A percentile compares a stretch with the other conserved stretches of the same genome.
Evolutionary conservation across 2,888 invertebrate genomes (phyloP).

Genomic region (Azorinus chamasolen): DNA sequence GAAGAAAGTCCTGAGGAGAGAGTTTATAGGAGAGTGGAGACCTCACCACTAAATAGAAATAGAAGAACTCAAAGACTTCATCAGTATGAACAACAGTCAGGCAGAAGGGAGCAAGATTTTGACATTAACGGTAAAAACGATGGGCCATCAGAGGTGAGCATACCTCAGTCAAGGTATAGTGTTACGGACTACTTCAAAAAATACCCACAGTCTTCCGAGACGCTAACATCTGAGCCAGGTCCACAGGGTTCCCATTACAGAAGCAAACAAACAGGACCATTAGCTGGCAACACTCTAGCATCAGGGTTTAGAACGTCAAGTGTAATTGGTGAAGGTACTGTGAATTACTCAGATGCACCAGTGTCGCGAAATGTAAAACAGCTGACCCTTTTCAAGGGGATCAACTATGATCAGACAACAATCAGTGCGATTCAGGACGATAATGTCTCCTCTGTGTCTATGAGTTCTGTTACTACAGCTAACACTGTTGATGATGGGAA

Average conservation of each 20-base stretch:
- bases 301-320: slow-evolving; percentile 44
- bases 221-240: slow-evolving; percentile 14
- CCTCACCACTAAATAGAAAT: slow-evolving; percentile 1
- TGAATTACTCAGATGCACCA: slow-evolving; percentile 19
- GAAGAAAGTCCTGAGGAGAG: slow-evolving; percentile 1
- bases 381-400: slow-evolving; percentile 45
- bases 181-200: slow-evolving; percentile 81
- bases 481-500: slow-evolving; percentile 76
- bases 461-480: slow-evolving; percentile 65
- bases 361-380: slow-evolving; percentile 31
- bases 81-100: neutral
- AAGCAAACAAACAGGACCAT: neutral
- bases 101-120: neutral
- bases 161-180: slow-evolving; percentile 75
- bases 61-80: neutral
- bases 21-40: slow-evolving; percentile 6
- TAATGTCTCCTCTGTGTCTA: slow-evolving; percentile 69
- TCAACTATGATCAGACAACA: slow-evolving; percentile 71
- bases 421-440: slow-evolving; percentile 79
- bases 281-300: neutral
- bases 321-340: slow-evolving; percentile 52
- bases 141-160: slow-evolving; percentile 52
- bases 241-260: slow-evolving; percentile 8
- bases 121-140: no score
- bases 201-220: slow-evolving; percentile 61